phyloP scores from a whole-genome alignment of 2,797 vertebrate species.

The Chlorospingus semifuscus region DNA sequence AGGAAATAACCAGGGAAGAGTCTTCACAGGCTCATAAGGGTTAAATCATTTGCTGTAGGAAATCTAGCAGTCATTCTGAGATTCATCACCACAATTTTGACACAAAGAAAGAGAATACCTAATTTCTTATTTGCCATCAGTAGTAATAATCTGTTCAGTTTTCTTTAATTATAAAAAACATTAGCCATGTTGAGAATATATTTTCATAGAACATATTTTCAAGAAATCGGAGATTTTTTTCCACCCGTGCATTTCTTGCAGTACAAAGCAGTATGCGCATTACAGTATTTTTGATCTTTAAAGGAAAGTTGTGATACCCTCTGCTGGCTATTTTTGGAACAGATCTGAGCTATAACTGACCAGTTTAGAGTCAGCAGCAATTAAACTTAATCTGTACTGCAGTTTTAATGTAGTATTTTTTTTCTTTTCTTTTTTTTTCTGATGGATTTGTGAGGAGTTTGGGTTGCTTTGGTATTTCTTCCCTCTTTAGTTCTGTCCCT shows the following conservation, averaged over 20 bases:
- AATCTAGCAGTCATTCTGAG: neutral
- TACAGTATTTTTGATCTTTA: neutral
- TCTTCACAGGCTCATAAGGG: neutral
- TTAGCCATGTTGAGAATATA: neutral
- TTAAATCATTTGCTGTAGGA: neutral
- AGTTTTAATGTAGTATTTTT: neutral
- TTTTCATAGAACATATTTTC: neutral
- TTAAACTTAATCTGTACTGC: neutral
- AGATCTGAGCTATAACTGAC: neutral
- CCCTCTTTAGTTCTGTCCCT: neutral
- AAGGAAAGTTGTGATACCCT: constrained; percentile 27
- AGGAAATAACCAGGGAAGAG: neutral
- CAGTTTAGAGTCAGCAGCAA: neutral
- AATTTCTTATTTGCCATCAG: neutral
- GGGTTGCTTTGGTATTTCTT: neutral
- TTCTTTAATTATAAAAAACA: neutral
- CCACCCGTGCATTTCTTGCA: neutral
- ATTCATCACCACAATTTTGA: neutral
- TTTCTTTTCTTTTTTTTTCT: neutral
- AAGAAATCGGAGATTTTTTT: neutral
- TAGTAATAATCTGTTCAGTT: neutral
- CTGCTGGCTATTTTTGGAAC: constrained; percentile 39
- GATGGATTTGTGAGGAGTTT: neutral
- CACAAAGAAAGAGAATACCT: neutral
- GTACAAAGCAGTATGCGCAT: neutral